A percentile compares a stretch with the other conserved stretches of the same genome.
Conservation (phyloP, 2,113 vertebrate genomes). For the Polyodon spathula region DNA sequence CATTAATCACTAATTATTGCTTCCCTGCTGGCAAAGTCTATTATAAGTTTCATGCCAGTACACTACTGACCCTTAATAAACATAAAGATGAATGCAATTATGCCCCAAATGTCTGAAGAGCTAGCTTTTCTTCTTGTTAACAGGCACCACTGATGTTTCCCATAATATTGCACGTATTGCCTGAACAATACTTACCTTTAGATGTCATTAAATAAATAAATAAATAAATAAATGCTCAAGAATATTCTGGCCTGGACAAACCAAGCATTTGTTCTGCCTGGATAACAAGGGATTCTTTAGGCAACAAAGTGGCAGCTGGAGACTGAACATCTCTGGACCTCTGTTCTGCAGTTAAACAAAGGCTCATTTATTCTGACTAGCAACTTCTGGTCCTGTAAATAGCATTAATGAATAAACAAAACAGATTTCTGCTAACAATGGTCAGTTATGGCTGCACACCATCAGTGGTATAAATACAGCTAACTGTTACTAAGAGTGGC, state of each 20-base stretch:
- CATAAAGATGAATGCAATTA: too few species aligned
- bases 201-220: slow-evolving; percentile 7
- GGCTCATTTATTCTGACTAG: slow-evolving; percentile 46
- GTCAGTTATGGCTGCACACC: slow-evolving; percentile 30
- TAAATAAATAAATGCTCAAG: too few species aligned
- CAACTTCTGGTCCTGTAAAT: slow-evolving; percentile 51
- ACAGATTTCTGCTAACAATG: slow-evolving; percentile 16
- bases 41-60: too few species aligned
- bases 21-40: too few species aligned
- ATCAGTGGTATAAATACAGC: slow-evolving; percentile 32
- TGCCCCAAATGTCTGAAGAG: too few species aligned
- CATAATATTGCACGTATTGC: too few species aligned
- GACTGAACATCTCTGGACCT: slow-evolving; percentile 22
- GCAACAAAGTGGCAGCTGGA: slow-evolving; percentile 35
- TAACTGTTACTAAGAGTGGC: slow-evolving; percentile 39
- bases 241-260: slow-evolving; percentile 10
- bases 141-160: too few species aligned
- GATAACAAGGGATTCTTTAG: slow-evolving; percentile 27
- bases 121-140: too few species aligned
- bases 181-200: too few species aligned
- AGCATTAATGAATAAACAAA: slow-evolving; percentile 48
- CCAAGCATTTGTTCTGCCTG: slow-evolving; percentile 14
- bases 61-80: too few species aligned
- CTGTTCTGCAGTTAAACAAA: slow-evolving; percentile 42
- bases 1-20: too few species aligned